Conservation (phyloP, 2,888 invertebrate genomes). For the Xylota sylvarum region DNA sequence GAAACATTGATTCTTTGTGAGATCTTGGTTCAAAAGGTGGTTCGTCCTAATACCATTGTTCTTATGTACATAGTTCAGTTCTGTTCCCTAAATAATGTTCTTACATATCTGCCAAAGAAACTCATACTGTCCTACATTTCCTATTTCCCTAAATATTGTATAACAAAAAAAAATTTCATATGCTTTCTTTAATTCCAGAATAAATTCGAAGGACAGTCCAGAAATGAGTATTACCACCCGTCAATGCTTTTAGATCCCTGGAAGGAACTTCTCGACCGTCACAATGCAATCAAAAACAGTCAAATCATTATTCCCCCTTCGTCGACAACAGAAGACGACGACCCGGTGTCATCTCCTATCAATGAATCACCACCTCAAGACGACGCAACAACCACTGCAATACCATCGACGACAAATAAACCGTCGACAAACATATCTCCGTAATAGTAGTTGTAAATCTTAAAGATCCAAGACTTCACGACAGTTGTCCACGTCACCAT, state of each 20-base stretch:
- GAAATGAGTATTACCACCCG: slow-evolving; percentile 80
- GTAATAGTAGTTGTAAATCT: neutral
- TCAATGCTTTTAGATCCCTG: slow-evolving; percentile 84
- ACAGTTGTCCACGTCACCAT: neutral
- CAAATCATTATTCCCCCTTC: slow-evolving; percentile 61
- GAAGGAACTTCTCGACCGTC: slow-evolving; percentile 81
- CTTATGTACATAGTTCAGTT: no score
- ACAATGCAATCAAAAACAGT: slow-evolving; percentile 80
- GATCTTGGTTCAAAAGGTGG: no score
- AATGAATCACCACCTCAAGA: neutral
- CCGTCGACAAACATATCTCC: slow-evolving; percentile 26
- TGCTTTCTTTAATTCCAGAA: slow-evolving; percentile 38
- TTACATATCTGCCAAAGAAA: no score
- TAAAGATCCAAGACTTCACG: neutral
- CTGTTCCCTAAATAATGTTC: no score
- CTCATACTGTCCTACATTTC: no score
- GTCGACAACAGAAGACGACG: neutral
- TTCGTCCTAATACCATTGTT: no score
- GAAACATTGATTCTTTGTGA: no score
- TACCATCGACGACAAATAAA: neutral
- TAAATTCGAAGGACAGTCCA: slow-evolving; percentile 39
- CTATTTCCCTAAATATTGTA: no score
- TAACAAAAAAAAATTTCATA: slow-evolving; percentile 1
- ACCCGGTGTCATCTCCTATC: slow-evolving; percentile 6
- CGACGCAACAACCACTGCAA: slow-evolving; percentile 2